phyloP scores from a whole-genome alignment of 2,888 invertebrate genomes.

The Drosophila planitibia region DNA sequence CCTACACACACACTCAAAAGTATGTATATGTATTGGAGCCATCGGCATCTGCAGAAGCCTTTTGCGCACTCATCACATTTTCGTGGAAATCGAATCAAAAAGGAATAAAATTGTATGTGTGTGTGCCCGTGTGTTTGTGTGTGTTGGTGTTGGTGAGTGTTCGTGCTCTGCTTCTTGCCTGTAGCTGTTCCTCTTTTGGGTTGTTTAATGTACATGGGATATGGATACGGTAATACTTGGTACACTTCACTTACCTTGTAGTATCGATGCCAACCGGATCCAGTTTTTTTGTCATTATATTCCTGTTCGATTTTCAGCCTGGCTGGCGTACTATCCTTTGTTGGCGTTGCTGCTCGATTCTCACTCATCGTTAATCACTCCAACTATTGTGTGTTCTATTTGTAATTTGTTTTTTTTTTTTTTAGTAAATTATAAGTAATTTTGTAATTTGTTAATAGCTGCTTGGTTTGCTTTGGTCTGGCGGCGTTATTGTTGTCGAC shows the following conservation, averaged over 20 bases:
- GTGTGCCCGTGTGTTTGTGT: slow-evolving; percentile 14
- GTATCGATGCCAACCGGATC: slow-evolving; percentile 56
- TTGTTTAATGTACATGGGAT: slow-evolving; percentile 25
- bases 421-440: slow-evolving; percentile 28
- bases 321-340: slow-evolving; percentile 60
- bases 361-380: slow-evolving; percentile 65
- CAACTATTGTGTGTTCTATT: slow-evolving; percentile 16
- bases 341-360: slow-evolving; percentile 33
- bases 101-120: slow-evolving; percentile 66
- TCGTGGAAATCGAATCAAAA: slow-evolving; percentile 82
- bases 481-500: slow-evolving; percentile 59
- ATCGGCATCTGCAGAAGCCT: slow-evolving; percentile 76
- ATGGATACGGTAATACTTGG: slow-evolving; percentile 6
- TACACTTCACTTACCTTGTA: slow-evolving; percentile 58
- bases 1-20: slow-evolving; percentile 38
- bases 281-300: slow-evolving; percentile 63
- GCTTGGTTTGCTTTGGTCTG: slow-evolving; percentile 37
- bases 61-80: slow-evolving; percentile 83
- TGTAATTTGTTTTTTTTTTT: slow-evolving; percentile 13
- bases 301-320: slow-evolving; percentile 63
- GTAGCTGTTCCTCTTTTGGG: slow-evolving; percentile 37
- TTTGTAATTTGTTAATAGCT: slow-evolving; percentile 32
- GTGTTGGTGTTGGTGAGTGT: slow-evolving; percentile 19
- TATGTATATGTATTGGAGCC: slow-evolving; percentile 51
- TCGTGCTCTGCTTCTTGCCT: slow-evolving; percentile 31